Conservation (phyloP, 2,888 invertebrate genomes). For the Chloroclysta siterata region DNA sequence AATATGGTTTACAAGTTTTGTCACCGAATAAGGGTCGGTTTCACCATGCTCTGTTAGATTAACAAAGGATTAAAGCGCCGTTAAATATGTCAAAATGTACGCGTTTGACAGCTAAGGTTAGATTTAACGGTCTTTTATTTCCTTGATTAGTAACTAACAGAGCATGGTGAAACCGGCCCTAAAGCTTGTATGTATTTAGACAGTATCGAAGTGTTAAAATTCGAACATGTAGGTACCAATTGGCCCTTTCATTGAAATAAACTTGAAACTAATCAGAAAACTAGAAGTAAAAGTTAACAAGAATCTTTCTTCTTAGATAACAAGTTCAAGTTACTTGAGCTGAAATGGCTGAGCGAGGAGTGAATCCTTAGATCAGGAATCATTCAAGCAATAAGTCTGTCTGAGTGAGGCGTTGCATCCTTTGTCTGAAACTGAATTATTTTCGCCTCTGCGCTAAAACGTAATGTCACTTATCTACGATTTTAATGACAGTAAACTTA, state of each 20-base stretch:
- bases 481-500: slow-evolving; percentile 52
- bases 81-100: too few species aligned
- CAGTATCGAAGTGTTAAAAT: too few species aligned
- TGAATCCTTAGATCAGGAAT: neutral
- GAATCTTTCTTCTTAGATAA: neutral
- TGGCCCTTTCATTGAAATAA: neutral
- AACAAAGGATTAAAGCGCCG: too few species aligned
- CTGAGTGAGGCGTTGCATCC: slow-evolving; percentile 47
- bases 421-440: slow-evolving; percentile 48
- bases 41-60: too few species aligned
- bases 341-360: neutral
- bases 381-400: slow-evolving; percentile 27
- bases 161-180: too few species aligned
- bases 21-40: too few species aligned
- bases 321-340: neutral
- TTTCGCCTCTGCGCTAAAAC: slow-evolving; percentile 24
- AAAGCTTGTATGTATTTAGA: too few species aligned
- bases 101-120: too few species aligned
- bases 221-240: too few species aligned
- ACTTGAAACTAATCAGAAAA: neutral
- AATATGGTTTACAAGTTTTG: too few species aligned
- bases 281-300: neutral
- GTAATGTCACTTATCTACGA: slow-evolving; percentile 37
- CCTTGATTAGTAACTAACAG: too few species aligned
- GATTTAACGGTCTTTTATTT: too few species aligned